Percentiles rank a stretch among this genome's conserved stretches.
Conservation (phyloP, 2,888 invertebrate species). For the Pyrochroa serraticornis region DNA sequence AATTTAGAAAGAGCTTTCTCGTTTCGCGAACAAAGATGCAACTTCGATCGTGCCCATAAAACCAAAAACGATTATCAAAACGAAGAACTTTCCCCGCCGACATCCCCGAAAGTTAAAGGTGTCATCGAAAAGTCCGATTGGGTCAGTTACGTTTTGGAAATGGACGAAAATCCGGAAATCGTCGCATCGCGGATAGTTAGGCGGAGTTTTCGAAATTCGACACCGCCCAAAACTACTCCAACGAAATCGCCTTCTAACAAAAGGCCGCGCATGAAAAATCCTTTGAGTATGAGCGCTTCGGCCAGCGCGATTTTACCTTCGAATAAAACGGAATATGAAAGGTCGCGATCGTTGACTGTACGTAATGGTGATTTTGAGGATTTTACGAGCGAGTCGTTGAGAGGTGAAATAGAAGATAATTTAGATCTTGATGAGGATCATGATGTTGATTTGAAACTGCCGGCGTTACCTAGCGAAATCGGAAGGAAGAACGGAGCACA, state of each 20-base stretch:
- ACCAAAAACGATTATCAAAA: constrained; percentile 39
- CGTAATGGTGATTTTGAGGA: constrained; percentile 37
- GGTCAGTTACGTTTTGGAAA: constrained; percentile 84
- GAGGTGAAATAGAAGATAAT: constrained; percentile 26
- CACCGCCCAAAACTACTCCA: constrained; percentile 56
- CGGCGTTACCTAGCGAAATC: constrained; percentile 56
- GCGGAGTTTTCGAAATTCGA: constrained; percentile 67
- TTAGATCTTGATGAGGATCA: constrained; percentile 44
- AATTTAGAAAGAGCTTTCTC: constrained; percentile 49
- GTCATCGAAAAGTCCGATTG: constrained; percentile 86
- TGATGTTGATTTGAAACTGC: constrained; percentile 49
- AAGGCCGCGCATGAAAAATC: constrained; percentile 56
- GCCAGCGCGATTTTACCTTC: constrained; percentile 59
- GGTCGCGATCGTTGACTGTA: constrained; percentile 58
- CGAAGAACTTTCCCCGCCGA: constrained; percentile 63
- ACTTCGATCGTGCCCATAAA: constrained; percentile 42
- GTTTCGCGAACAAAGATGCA: constrained; percentile 44
- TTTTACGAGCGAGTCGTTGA: constrained; percentile 29
- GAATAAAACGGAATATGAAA: constrained; percentile 47
- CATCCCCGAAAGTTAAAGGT: constrained; percentile 79
- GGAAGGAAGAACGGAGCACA: constrained; percentile 47
- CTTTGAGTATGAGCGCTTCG: constrained; percentile 61
- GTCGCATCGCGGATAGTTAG: constrained; percentile 74
- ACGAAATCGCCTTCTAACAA: constrained; percentile 55
- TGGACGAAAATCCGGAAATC: constrained; percentile 74